Conservation (phyloP, 1,140 invertebrate species). For the Paralvinella palmiformis region DNA sequence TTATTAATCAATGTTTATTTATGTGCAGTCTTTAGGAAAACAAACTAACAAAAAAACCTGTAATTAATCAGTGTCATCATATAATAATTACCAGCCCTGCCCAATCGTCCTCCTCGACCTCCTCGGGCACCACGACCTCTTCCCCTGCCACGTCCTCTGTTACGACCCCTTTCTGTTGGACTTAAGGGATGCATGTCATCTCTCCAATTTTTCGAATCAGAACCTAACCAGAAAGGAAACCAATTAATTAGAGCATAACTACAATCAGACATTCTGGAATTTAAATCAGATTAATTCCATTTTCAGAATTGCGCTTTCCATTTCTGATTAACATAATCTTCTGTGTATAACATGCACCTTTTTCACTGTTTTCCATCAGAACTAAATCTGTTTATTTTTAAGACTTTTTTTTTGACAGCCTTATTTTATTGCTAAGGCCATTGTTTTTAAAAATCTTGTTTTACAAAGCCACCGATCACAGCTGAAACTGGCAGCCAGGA, state of each 20-base stretch:
- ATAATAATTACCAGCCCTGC: not conserved
- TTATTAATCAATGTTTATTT: not conserved
- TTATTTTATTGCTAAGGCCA: too few species aligned
- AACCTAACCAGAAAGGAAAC: not conserved
- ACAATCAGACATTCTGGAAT: not conserved
- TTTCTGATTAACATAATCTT: not conserved
- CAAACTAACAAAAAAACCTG: not conserved
- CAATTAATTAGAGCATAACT: not conserved
- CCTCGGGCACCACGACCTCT: conserved; percentile 25
- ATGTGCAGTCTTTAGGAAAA: not conserved
- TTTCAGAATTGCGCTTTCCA: not conserved
- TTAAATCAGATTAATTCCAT: too few species aligned
- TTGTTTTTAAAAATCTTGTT: too few species aligned
- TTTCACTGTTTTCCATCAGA: too few species aligned
- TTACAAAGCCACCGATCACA: too few species aligned
- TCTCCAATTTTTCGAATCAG: conserved; percentile 7
- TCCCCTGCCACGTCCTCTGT: conserved; percentile 31
- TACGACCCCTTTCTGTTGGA: conserved; percentile 26
- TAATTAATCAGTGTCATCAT: not conserved
- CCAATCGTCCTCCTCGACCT: conserved; percentile 20
- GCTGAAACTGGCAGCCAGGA: too few species aligned
- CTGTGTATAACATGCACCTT: too few species aligned
- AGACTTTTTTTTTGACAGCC: not conserved
- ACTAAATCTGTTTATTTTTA: not conserved
- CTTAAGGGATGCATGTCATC: conserved; percentile 32